Percentiles rank a stretch among this genome's conserved stretches.
Conservation (phyloP, 2,797 vertebrate species). For the Mus spretus region DNA sequence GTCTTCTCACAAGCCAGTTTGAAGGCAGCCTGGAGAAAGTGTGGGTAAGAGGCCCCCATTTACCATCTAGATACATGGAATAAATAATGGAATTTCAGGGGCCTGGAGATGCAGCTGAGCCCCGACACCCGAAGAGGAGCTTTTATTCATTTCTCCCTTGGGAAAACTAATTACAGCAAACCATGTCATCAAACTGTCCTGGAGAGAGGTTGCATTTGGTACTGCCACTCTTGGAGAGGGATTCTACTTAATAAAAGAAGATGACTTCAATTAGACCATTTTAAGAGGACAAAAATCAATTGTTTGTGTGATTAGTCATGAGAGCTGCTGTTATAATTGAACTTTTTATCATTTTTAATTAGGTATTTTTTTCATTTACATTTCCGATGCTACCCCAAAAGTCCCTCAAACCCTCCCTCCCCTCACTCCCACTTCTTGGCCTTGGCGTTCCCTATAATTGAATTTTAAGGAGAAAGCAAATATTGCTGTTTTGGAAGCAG, state of each 20-base stretch:
- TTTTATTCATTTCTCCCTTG: constrained; percentile 63
- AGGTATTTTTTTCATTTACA: too few species aligned
- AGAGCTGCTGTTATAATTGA: background rate
- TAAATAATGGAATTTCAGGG: constrained; percentile 74
- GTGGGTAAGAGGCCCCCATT: constrained; percentile 71
- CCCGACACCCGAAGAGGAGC: constrained; percentile 58
- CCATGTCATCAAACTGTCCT: constrained; percentile 71
- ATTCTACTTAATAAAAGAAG: constrained; percentile 57
- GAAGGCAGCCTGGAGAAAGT: constrained; percentile 77
- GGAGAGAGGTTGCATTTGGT: constrained; percentile 25
- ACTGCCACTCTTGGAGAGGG: constrained; percentile 7
- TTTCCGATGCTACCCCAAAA: too few species aligned
- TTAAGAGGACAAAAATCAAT: constrained; percentile 55
- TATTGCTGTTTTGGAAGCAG: constrained; percentile 29
- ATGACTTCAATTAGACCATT: background rate
- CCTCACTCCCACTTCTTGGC: too few species aligned
- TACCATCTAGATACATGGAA: constrained; percentile 75
- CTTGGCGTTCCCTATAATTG: background rate
- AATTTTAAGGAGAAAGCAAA: constrained; percentile 65
- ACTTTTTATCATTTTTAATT: background rate
- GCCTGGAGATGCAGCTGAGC: constrained; percentile 41
- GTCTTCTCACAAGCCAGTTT: constrained; percentile 73
- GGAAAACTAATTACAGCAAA: constrained; percentile 70
- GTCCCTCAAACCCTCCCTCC: too few species aligned
- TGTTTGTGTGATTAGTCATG: background rate